phyloP scores from a whole-genome alignment of 2,113 vertebrate genomes.

The Leptodactylus fuscus region DNA sequence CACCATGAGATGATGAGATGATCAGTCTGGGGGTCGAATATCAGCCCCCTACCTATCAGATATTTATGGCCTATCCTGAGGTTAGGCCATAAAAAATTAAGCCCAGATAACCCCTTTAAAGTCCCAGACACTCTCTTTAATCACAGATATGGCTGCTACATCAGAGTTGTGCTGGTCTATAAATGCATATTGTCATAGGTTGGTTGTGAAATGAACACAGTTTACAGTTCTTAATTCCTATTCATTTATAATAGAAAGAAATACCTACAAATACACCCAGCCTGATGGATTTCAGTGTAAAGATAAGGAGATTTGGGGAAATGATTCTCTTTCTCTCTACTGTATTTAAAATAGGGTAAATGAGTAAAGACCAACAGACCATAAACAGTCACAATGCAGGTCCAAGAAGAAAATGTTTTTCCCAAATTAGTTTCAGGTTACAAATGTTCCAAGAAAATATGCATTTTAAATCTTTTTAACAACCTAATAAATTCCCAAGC shows the following conservation, averaged over 20 bases:
- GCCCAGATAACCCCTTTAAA: no score
- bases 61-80: no score
- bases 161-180: no score
- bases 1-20: no score
- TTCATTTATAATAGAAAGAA: background rate
- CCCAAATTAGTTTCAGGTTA: constrained; percentile 51
- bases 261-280: background rate
- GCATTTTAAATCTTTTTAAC: constrained; percentile 59
- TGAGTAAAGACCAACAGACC: background rate
- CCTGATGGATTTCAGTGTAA: background rate
- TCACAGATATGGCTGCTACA: no score
- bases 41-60: no score
- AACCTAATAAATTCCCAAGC: constrained; percentile 53
- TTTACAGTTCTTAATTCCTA: background rate
- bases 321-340: background rate
- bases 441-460: constrained; percentile 52
- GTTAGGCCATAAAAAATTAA: no score
- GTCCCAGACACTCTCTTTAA: no score
- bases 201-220: no score
- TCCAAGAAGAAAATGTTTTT: constrained; percentile 27
- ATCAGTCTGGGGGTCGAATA: no score
- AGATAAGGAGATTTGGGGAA: background rate
- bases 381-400: background rate
- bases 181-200: no score
- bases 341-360: background rate